phyloP scores from a whole-genome alignment of 2,113 vertebrate genomes.

The Philantomba maxwellii region DNA sequence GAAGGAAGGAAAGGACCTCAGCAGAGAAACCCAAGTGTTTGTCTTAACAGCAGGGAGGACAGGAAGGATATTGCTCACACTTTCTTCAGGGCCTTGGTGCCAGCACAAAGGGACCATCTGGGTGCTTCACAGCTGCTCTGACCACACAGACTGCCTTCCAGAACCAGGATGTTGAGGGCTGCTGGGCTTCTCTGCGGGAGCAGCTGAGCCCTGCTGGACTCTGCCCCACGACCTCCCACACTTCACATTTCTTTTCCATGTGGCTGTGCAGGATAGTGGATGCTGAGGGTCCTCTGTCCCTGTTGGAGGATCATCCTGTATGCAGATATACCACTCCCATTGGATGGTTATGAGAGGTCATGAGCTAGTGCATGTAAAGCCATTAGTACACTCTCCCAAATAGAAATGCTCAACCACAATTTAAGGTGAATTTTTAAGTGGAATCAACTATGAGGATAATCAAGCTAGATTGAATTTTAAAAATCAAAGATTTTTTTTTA shows the following conservation, averaged over 20 bases:
- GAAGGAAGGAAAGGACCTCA: background rate
- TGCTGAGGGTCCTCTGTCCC: background rate
- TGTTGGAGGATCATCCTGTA: background rate
- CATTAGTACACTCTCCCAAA: background rate
- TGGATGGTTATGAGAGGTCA: background rate
- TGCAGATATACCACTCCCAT: background rate
- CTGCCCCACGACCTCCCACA: background rate
- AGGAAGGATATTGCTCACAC: background rate
- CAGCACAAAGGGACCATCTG: background rate
- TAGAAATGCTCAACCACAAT: background rate
- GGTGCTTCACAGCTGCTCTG: background rate
- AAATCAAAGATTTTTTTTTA: background rate
- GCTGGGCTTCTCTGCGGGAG: background rate
- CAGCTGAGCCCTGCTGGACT: background rate
- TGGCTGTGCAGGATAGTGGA: background rate
- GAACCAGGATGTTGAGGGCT: background rate
- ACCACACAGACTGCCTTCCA: background rate
- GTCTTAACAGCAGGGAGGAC: background rate
- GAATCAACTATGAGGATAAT: background rate
- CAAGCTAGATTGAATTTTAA: background rate
- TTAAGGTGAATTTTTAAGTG: background rate
- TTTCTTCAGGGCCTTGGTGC: background rate
- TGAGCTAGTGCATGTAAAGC: background rate
- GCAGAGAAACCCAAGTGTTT: background rate
- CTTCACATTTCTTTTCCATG: background rate